A percentile compares a stretch with the other conserved stretches of the same genome.
Evolutionary conservation across 2,113 vertebrate genomes (phyloP).

Genomic region (Crotophaga sulcirostris): DNA sequence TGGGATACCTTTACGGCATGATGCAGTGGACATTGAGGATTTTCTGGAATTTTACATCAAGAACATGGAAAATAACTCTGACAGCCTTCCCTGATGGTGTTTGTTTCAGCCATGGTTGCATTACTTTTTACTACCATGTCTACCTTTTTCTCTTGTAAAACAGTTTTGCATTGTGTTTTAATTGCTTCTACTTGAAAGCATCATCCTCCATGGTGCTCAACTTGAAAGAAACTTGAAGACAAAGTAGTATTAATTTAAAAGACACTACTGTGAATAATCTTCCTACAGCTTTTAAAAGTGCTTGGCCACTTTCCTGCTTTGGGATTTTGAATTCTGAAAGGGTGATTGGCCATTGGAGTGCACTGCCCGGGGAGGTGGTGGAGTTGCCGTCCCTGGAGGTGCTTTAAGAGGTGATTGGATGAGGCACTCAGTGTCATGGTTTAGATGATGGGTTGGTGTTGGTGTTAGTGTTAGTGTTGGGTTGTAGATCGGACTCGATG

Average conservation of each 20-base stretch:
- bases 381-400: too few relatives aligned
- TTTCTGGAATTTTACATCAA: not conserved
- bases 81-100: not conserved
- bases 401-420: too few relatives aligned
- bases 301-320: not conserved
- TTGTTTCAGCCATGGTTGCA: not conserved
- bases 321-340: too few relatives aligned
- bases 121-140: not conserved
- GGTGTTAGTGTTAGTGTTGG: too few relatives aligned
- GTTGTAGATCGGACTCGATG: too few relatives aligned
- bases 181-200: not conserved
- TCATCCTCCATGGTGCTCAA: not conserved
- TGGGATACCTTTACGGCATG: not conserved
- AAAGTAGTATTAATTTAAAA: fast-evolving
- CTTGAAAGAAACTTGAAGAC: not conserved
- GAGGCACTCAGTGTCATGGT: too few relatives aligned
- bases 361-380: too few relatives aligned
- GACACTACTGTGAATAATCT: not conserved
- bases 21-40: not conserved
- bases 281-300: not conserved
- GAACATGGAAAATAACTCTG: not conserved
- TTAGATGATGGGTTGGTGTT: too few relatives aligned
- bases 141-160: not conserved
- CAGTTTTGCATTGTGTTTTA: not conserved
- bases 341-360: too few relatives aligned